Evolutionary conservation across 2,113 vertebrate genomes (phyloP), one percentile per base, ranked within the genome.

Genomic region (Oostethus manadensis): DNA sequence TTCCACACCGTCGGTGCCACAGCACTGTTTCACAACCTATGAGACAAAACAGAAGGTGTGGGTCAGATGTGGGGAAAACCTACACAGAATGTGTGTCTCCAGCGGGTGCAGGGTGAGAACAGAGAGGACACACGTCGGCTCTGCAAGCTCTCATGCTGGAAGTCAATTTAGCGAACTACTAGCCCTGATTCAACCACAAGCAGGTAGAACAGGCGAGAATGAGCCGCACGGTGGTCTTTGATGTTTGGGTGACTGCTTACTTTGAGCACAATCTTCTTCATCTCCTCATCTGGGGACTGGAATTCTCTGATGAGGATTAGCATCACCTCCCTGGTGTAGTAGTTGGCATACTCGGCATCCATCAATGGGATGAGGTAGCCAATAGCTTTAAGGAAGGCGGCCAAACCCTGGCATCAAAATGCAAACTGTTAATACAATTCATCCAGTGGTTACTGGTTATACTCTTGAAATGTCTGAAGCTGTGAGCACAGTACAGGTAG

Each of bases 251-350:
- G 40, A 58, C 22, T 15, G 13, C 43, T 72, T 81, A 96, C 97
- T 94, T 99, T 99, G 10, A 99, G 85, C 0, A 99, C 97, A 62
- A 99, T 99, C 88, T 99, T 99, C 66, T 99, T 99, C 97, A 99
- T 99, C 76, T 99, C 97, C 87, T 99, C 97, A 61, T 99, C 96
- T 29, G 97, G 97, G 73, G 97, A 99, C 51, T 99, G 97, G 80
- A 99, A 99, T 89, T 99, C 97, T 91, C 96, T 85, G 87, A 99
- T 99, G 68, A 99, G 96, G 85, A 99, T 99, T 53, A 99, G 68
- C 97, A 99, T 99, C 81, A 99, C 96, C 87, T 99, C 96, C 66
- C 96, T 91, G 76, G 96, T 99, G 71, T 99, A 99, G 78, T 99
- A 99, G 90, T 99, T 99, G 8, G 97, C 97, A 62, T 99, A 99